phyloP scores from a whole-genome alignment of 1,140 invertebrate species.

The Halictus rubicundus region DNA sequence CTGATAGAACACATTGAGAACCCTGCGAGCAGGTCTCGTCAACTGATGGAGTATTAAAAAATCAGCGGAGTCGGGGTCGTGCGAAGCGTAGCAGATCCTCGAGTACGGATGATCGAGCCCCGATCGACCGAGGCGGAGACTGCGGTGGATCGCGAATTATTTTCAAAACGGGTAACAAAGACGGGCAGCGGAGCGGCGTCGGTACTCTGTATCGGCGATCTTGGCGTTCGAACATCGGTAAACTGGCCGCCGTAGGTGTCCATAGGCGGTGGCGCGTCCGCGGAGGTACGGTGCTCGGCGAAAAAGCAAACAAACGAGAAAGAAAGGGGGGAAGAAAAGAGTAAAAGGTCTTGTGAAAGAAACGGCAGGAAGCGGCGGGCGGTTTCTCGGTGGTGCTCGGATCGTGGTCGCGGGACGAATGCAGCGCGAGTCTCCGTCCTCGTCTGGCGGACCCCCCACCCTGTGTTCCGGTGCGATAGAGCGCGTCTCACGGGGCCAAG shows the following conservation, averaged over 20 bases:
- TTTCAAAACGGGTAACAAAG: neutral
- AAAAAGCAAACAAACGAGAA: constrained; percentile 7
- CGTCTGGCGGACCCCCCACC: constrained; percentile 51
- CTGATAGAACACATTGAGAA: no score
- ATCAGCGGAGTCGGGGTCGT: no score
- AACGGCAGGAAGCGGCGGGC: constrained; percentile 42
- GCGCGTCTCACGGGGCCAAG: constrained; percentile 40
- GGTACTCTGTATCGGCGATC: neutral
- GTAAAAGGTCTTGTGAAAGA: constrained; percentile 28
- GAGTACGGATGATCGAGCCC: no score
- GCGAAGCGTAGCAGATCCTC: no score
- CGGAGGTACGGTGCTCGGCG: constrained; percentile 2
- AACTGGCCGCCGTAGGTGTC: constrained; percentile 29
- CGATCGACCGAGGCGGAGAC: no score
- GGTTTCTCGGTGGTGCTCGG: constrained; percentile 56
- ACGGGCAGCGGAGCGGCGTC: neutral
- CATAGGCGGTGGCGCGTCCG: constrained; percentile 11
- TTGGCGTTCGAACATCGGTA: constrained; percentile 24
- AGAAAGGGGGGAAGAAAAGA: neutral
- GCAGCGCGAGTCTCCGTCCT: constrained; percentile 56
- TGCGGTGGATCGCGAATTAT: no score
- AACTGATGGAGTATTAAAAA: no score
- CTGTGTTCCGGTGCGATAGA: constrained; percentile 54
- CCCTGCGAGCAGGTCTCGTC: no score
- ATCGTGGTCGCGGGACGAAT: constrained; percentile 62